These are phyloP conservation scores for Tangara arthus DNA, from an alignment of 2,797 vertebrate species.

Conservation along the genomic window DNA sequence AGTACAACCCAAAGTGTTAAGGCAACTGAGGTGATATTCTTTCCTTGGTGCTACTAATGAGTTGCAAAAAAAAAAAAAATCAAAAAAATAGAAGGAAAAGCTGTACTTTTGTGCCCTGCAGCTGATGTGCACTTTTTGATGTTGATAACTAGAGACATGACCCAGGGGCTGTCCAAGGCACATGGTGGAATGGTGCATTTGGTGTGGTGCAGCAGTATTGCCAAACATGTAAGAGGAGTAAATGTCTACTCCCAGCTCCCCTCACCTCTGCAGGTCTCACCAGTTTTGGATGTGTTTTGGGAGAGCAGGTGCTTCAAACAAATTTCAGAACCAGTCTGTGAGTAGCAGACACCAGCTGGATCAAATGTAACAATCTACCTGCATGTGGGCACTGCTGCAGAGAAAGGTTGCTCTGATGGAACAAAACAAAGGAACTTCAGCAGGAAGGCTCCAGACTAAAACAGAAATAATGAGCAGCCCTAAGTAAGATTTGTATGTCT, in stretches of 20 bases:
- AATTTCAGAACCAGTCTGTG: background rate
- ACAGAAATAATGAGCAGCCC: background rate
- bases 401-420: background rate
- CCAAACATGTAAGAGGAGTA: background rate
- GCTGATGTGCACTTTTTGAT: background rate
- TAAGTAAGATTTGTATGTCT: background rate
- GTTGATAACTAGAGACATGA: background rate
- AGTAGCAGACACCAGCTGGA: background rate
- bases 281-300: background rate
- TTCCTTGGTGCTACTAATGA: background rate
- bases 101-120: background rate
- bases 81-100: background rate
- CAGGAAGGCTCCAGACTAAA: background rate
- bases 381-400: rapidly evolving
- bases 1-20: background rate
- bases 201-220: background rate
- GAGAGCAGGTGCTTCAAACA: background rate
- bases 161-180: background rate
- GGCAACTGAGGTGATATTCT: background rate
- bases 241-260: background rate
- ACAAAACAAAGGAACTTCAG: background rate
- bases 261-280: background rate
- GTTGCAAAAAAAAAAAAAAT: background rate
- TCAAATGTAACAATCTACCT: background rate
- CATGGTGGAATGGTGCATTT: background rate